Conservation (phyloP, 2,113 vertebrate genomes). For the Podarcis raffonei region DNA sequence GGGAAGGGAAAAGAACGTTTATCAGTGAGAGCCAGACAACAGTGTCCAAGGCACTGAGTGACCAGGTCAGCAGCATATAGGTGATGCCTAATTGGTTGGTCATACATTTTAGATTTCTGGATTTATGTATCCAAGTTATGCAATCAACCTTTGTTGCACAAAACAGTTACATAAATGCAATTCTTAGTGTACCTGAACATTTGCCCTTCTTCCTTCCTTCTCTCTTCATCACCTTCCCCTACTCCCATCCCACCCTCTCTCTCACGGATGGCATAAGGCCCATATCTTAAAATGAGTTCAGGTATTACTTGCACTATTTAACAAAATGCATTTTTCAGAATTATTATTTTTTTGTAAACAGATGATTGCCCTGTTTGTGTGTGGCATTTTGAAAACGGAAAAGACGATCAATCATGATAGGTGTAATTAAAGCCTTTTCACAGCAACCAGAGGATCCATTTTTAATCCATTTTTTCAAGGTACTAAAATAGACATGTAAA, state of each 20-base stretch:
- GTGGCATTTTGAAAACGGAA: slow-evolving; percentile 1
- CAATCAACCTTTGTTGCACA: background rate
- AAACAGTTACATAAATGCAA: background rate
- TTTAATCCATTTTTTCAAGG: slow-evolving; percentile 26
- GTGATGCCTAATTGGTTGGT: background rate
- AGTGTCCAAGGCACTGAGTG: no score
- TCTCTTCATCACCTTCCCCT: no score
- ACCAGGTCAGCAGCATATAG: background rate
- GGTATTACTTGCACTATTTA: background rate
- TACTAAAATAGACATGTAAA: slow-evolving; percentile 20
- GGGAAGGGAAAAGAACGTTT: no score
- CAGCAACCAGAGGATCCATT: background rate
- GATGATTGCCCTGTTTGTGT: slow-evolving; percentile 14
- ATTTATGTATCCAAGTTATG: no score
- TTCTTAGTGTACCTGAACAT: background rate
- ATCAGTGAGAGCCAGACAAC: background rate
- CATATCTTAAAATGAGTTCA: background rate
- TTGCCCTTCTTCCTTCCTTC: no score
- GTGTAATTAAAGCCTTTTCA: slow-evolving; percentile 18
- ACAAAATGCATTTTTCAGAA: background rate
- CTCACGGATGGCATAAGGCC: no score
- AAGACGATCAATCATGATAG: background rate
- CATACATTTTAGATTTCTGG: background rate
- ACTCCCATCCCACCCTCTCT: no score
- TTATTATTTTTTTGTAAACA: background rate